Base-by-base conservation (phyloP, 2,888 invertebrate genomes). In the Drosophila setosimentum region DNA sequence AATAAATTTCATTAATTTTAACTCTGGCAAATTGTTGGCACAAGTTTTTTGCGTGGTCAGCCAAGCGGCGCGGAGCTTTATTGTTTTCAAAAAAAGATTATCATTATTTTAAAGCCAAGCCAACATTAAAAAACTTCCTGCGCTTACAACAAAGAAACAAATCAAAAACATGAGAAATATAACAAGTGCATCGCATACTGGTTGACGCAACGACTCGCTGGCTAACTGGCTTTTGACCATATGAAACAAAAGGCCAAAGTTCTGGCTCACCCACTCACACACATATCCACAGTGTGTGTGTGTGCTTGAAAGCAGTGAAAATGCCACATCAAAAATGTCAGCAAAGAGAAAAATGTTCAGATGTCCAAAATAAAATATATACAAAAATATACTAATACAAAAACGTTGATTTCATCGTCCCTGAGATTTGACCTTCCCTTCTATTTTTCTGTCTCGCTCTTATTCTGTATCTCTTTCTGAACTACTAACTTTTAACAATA, bases 1-100 rank as follows among this genome's bases (percentile, higher is more conserved):
- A 65, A 72, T 72, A 87, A 89, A 87, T 89, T 89, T 82, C 72
- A 85, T 85, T 85, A 87, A 84, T 77, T 89, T 79, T 70, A 61
- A 57, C 54, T 54, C 42, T 49, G 55, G 72, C 58, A 82, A 84
- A 76, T 78, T 89, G 87, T 76, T 78, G 60, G 48, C 35, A 37
- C 45, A 83, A 76, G 45, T 67, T 76, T 76, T 84, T 68, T 57
- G 65, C 35, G 48, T 64, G 73, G 57, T 54, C 68, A 70, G 78
- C 75, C 66, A 73, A 84, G 82, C 82, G 70, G 16, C 21, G 53
- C 61, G 59, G 11, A 27, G 53, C 61, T 73, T 73, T 77, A 75
- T 85, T 89, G 80, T 87, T 85, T 85, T 75, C 65, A 68, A 64
- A 79, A 73, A 88, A 85, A 85, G 62, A 72, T 72, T 73, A 82